Conservation (phyloP, 2,797 vertebrate genomes). For the Sarcoramphus papa region DNA sequence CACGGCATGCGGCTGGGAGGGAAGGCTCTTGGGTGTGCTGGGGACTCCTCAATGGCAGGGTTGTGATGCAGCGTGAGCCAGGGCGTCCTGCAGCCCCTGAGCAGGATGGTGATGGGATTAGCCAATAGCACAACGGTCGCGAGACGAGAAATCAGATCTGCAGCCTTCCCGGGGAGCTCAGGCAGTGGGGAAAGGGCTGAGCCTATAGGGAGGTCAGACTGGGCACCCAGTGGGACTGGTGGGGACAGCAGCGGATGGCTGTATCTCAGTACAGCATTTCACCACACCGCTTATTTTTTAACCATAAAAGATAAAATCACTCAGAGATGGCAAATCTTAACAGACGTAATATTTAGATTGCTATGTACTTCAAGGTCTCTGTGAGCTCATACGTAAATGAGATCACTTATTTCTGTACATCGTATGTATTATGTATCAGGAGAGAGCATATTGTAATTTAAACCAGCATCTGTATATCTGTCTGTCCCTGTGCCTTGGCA, state of each 20-base stretch:
- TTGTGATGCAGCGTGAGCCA: not conserved
- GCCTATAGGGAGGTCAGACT: not conserved
- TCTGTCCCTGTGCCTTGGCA: not conserved
- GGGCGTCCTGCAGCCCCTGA: not conserved
- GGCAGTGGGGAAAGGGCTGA: not conserved
- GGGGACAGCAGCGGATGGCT: not conserved
- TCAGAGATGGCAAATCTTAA: not conserved
- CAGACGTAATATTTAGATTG: not conserved
- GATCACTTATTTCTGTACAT: not conserved
- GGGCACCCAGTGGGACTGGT: not conserved
- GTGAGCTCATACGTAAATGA: not conserved
- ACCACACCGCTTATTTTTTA: not conserved
- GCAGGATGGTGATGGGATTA: not conserved
- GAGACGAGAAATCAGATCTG: not conserved
- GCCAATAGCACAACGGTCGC: fast-evolving
- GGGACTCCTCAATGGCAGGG: not conserved
- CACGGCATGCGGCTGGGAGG: too few relatives aligned
- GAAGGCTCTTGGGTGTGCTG: not conserved
- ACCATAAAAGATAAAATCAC: not conserved
- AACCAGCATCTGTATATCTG: not conserved
- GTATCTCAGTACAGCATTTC: not conserved
- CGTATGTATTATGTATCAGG: not conserved
- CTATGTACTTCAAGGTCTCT: not conserved
- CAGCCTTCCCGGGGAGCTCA: not conserved
- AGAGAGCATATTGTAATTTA: not conserved